These are phyloP conservation scores for Kuschelorhynchus macadamiae DNA, from an alignment of 2,888 invertebrate species.

Conservation along the genomic window DNA sequence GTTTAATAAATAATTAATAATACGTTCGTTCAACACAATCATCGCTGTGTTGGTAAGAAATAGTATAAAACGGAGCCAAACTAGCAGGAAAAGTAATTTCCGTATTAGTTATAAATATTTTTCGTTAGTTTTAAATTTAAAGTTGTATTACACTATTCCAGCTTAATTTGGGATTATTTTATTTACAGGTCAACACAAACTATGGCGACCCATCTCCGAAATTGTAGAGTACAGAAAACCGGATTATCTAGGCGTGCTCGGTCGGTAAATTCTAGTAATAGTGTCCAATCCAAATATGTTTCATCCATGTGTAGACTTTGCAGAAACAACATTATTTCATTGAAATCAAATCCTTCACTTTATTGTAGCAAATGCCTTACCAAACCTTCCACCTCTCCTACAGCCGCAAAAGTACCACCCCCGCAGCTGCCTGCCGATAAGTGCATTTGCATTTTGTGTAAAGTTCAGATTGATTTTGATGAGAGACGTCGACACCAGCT, in stretches of 20 bases:
- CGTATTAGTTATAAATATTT: too few species aligned
- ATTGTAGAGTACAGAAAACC: constrained; percentile 35
- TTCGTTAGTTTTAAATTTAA: too few species aligned
- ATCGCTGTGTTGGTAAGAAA: too few species aligned
- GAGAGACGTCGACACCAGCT: constrained; percentile 55
- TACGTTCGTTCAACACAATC: too few species aligned
- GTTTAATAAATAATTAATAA: too few species aligned
- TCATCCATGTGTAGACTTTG: constrained; percentile 51
- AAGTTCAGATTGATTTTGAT: constrained; percentile 53
- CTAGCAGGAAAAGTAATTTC: too few species aligned
- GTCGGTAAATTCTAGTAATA: background rate
- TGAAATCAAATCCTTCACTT: constrained; percentile 50
- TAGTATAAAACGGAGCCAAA: too few species aligned
- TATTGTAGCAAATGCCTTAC: constrained; percentile 52
- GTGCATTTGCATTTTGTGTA: constrained; percentile 61
- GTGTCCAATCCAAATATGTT: constrained; percentile 34
- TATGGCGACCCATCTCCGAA: constrained; percentile 31
- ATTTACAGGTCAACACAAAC: constrained; percentile 37
- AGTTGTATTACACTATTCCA: too few species aligned
- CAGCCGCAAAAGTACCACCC: background rate
- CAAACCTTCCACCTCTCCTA: background rate
- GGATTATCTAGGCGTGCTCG: constrained; percentile 41
- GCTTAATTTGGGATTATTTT: too few species aligned
- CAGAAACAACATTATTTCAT: constrained; percentile 52
- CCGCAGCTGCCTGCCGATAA: constrained; percentile 13